Base-by-base conservation (phyloP, 2,113 vertebrate species). In the Mobula hypostoma region DNA sequence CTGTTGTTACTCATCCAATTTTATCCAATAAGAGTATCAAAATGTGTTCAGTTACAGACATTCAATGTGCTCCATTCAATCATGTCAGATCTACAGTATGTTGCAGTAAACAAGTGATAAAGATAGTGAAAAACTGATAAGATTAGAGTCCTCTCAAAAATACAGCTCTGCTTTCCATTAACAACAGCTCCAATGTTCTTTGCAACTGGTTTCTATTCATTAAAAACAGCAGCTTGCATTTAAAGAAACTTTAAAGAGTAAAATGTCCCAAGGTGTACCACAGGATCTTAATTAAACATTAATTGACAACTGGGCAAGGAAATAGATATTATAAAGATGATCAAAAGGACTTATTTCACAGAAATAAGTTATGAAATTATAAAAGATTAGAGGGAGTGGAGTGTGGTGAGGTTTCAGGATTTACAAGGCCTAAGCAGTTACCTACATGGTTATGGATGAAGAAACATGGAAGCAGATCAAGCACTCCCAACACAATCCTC, bases 51-150 rank as follows among this genome's bases (percentile, higher is more conserved):
- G 29, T 90, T 66, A 66, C 85, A 90, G 61, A 32, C 48, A 90
- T 90, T 68, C 85, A 90, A 32, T 90, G 85, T 66, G 58, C 66
- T 68, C n/a, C 85, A 90, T 90, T 90, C 61, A 90, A 90, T 68
- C 85, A 90, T 5, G 15, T 66, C 85, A 66, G 6, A 90, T 90
- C 58, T 66, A 48, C 48, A 48, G 48, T 48, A 66, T 32, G 63
- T 90, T 90, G 61, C 61, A 90, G 61, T 90, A 90, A 90, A 68
- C 85, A 61, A 90, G 7, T 19, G 29, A 90, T 90, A 68, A 90
- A 90, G 85, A 90, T 68, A 58, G 29, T 68, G 85, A 90, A 90
- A 90, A 68, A 68, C 61, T 19, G 61, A 90, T 68, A 66, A 68
- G 14, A n/a, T 68, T n/a, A 90, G 85, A 90, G 61, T 0, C 61